Percentiles rank a stretch among this genome's conserved stretches.
Evolutionary conservation across 2,888 invertebrate species (phyloP).

Genomic region (Macaria notata): DNA sequence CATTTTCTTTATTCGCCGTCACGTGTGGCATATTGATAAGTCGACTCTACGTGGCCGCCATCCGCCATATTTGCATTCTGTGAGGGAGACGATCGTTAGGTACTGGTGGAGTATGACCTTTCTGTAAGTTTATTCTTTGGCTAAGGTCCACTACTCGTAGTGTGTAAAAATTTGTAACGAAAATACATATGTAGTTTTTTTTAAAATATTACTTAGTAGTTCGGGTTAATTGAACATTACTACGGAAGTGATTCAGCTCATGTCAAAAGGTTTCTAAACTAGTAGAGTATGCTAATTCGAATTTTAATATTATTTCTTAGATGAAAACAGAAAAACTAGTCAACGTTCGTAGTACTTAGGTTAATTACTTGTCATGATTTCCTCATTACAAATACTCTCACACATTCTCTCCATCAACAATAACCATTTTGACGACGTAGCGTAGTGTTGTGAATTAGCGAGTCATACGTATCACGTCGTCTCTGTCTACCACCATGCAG

Average conservation of each 20-base stretch:
- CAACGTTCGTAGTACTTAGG: neutral
- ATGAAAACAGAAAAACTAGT: no score
- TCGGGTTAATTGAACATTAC: no score
- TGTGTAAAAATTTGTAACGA: no score
- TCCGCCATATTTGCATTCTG: constrained; percentile 59
- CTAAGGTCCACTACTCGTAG: neutral
- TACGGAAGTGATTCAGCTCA: no score
- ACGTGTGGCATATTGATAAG: constrained; percentile 69
- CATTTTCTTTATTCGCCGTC: constrained; percentile 54
- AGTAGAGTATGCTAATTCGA: no score
- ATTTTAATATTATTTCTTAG: no score
- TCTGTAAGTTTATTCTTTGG: constrained; percentile 26
- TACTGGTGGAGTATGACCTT: constrained; percentile 20
- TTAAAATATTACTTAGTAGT: no score
- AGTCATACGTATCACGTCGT: constrained; percentile 32
- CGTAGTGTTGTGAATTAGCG: constrained; percentile 63
- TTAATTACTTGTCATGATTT: constrained; percentile 3
- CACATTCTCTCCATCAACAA: constrained; percentile 6
- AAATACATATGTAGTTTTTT: no score
- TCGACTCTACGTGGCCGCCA: constrained; percentile 56
- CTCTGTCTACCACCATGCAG: constrained; percentile 37
- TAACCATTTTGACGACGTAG: constrained; percentile 23
- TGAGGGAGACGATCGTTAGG: constrained; percentile 39
- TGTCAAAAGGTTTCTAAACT: no score
- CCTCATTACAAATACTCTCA: constrained; percentile 9